Evolutionary conservation across 1,140 invertebrate genomes (phyloP), one percentile per base, ranked within the genome.

Genomic region (Adoxophyes honmai): DNA sequence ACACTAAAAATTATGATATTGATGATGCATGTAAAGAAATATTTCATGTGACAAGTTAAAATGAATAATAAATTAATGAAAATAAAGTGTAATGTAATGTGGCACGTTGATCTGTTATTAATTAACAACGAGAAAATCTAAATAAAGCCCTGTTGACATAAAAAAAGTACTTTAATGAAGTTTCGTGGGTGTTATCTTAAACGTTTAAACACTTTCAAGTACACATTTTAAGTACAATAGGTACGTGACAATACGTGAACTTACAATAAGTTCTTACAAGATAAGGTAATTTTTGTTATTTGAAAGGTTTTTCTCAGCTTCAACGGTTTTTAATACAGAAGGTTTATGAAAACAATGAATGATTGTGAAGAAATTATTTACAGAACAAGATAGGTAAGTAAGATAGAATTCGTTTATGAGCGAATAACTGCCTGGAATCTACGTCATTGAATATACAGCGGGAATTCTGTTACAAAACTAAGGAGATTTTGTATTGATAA

Each of bases 11-110:
- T 28, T 3, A 28, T 28, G 21, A 80, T 85, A 82, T 81, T 81
- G 79, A 52, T 52, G 33, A 34, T 34, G 33, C 15, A 52, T 52
- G 51, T 9, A 79, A 81, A 67, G 73, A 82, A 77, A 73, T 64
- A 57, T 77, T 75, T 73, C 58, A 76, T 70, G 75, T 79, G 70
- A 78, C 70, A 72, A 70, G 62, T 62, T 76, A 62, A 73, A 73
- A 78, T 87, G 79, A 87, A 74, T 71, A 87, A 87, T 87, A 87
- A 87, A 87, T 87, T 85, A 87, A 84, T 85, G 81, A 84, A 83
- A 78, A 81, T 78, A 72, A 55, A 62, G 61, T 66, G 67, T 73
- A 64, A 60, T 66, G 67, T 73, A 64, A 71, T 65, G 73, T 81
- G 81, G 75, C 80, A 78, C 79, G 62, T 75, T 52, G 57, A 52